Conservation (phyloP, 37 sponge, comb jelly and placozoan genomes). For the Axinella damicornis region DNA sequence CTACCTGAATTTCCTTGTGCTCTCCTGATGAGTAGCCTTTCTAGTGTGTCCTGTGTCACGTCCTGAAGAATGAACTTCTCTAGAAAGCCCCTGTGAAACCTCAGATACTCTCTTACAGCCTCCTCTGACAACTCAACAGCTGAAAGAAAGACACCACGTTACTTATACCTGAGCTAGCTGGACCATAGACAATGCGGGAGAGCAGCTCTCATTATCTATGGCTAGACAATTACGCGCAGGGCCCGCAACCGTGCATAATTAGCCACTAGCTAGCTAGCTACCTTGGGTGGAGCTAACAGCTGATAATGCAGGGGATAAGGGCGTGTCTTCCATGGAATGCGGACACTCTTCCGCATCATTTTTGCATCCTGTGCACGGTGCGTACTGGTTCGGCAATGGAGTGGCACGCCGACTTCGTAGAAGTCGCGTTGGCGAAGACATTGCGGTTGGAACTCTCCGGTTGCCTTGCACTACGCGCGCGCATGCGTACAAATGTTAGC, state of each 20-base stretch:
- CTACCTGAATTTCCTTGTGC: neutral
- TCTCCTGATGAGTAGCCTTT: constrained; percentile 56
- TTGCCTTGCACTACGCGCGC: too few species aligned
- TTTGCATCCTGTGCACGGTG: neutral
- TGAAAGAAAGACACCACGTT: too few species aligned
- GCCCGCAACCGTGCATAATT: too few species aligned
- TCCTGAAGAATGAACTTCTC: constrained; percentile 51
- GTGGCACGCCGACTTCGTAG: neutral
- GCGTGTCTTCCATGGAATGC: neutral
- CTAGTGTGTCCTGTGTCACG: constrained; percentile 35
- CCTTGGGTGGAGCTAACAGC: constrained; percentile 12
- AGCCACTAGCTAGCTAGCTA: too few species aligned
- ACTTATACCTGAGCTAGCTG: too few species aligned
- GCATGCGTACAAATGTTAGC: too few species aligned
- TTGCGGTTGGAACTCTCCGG: neutral
- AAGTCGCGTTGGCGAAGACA: constrained; percentile 33
- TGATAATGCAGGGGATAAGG: neutral
- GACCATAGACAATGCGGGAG: too few species aligned
- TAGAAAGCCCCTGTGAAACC: constrained; percentile 35
- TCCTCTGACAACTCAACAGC: neutral
- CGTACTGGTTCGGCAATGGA: constrained; percentile 13
- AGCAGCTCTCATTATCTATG: too few species aligned
- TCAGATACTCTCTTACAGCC: constrained; percentile 28
- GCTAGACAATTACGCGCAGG: too few species aligned
- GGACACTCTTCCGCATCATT: neutral